phyloP scores from a whole-genome alignment of 2,113 vertebrate species.

The Pachycephala philippinensis region DNA sequence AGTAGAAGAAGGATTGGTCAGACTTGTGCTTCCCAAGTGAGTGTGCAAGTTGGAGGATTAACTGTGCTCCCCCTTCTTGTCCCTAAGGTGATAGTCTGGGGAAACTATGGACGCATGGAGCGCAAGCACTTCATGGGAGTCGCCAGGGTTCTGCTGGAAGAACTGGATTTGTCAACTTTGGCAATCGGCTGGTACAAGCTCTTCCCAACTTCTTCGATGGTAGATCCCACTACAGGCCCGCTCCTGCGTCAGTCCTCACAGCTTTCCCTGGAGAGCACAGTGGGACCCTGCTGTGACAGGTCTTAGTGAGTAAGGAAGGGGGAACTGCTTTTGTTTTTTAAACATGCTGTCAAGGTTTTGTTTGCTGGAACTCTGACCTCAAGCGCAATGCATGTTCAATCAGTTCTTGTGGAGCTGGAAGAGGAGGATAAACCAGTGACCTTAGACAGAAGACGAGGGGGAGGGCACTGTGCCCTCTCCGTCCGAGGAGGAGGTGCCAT shows the following conservation, averaged over 20 bases:
- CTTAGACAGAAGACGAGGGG: constrained; percentile 64
- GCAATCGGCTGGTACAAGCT: constrained; percentile 99
- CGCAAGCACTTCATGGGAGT: constrained; percentile 99
- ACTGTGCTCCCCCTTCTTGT: not conserved
- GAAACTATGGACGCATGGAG: constrained; percentile 97
- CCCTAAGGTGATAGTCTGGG: constrained; percentile 94
- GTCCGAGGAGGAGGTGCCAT: constrained; percentile 64
- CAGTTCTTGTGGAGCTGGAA: constrained; percentile 69
- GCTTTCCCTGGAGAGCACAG: constrained; percentile 96
- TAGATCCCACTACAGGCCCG: constrained; percentile 90
- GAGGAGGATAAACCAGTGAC: constrained; percentile 70
- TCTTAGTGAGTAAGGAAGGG: constrained; percentile 79
- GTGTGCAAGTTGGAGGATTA: not conserved
- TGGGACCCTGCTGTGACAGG: constrained; percentile 93
- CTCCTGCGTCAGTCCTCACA: constrained; percentile 96
- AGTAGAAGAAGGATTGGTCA: not conserved
- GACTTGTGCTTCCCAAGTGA: not conserved
- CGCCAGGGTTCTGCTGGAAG: constrained; percentile 93
- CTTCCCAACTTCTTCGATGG: constrained; percentile 98
- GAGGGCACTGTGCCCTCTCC: constrained; percentile 37
- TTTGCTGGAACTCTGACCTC: constrained; percentile 71
- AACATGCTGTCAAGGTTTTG: constrained; percentile 72
- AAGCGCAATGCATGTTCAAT: constrained; percentile 70
- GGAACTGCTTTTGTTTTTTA: constrained; percentile 62
- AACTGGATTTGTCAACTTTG: constrained; percentile 93